These are phyloP conservation scores for Dryococelus australis DNA, from an alignment of 2,888 invertebrate genomes.

Conservation along the genomic window DNA sequence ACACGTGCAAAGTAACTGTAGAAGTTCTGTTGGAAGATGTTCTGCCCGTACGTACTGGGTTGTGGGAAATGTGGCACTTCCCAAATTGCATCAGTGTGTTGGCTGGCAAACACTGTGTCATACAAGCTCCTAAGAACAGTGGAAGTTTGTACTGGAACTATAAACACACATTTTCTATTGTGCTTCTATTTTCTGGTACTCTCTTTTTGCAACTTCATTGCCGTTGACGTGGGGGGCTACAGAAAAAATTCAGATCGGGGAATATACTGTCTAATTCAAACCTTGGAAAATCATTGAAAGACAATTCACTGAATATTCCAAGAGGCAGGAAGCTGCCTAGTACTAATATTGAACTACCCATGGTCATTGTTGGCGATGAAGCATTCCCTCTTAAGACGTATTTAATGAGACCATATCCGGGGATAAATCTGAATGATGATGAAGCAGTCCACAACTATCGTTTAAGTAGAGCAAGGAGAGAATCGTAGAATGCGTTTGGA, in stretches of 20 bases:
- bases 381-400: conserved; percentile 18
- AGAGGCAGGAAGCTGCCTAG: neutral
- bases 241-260: neutral
- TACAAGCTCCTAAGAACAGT: neutral
- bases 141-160: no score
- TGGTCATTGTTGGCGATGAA: conserved; percentile 22
- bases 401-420: conserved; percentile 1
- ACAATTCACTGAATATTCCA: neutral
- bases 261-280: neutral
- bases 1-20: neutral
- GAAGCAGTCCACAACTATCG: conserved; percentile 18
- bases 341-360: neutral
- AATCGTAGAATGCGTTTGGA: neutral
- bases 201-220: no score
- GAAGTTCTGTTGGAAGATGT: neutral
- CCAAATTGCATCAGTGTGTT: neutral
- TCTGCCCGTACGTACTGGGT: neutral
- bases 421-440: conserved; percentile 17
- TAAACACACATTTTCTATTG: no score
- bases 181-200: no score
- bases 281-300: neutral
- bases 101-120: neutral
- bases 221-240: neutral
- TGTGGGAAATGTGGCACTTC: neutral
- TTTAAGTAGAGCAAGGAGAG: neutral